Evolutionary conservation across 2,888 invertebrate genomes (phyloP), one percentile per base, ranked within the genome.

Genomic region (Dynastes grantii): DNA sequence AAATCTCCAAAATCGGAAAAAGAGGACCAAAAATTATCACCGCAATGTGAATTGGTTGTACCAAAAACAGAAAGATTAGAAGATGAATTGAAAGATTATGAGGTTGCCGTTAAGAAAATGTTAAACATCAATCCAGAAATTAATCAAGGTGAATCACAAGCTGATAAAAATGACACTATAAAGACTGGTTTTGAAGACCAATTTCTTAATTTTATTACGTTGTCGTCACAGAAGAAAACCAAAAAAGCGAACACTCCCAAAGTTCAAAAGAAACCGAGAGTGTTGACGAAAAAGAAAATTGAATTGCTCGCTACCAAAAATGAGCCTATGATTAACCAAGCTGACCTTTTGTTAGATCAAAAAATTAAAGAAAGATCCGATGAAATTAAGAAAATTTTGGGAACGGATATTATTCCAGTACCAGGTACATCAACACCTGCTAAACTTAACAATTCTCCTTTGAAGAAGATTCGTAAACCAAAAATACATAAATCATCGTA

Each of bases 11-110:
- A 55, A 45, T 0, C 63, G 68, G 68, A 77, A 63, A 45, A 49
- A 13, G 73, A 73, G 13, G 58, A 58, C 22, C 78, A 75, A 11
- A 55, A 78, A 68, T 40, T 73, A 13, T 49, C 75, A 27, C 67
- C 53, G 3, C 65, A 78, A 16, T 70, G 70, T 55, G 79, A 73
- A 11, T 65, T 79, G 16, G 71, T 79, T 27, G 79, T 79, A 3
- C 79, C 79, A 2, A 77, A 79, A 73, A 79, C 77, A 2, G 79
- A 79, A 16, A 53, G 73, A n/a, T 79, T 79, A 67, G 75, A 73
- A 9, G 79, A 79, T 22, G 45, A 77, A 29, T 65, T 79, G 16
- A 79, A 79, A 45, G 76, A 75, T 71, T 79, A 79, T 58, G 79
- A 79, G 32, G 79, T 79, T 5, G 58, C 76, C 2, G 79, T 79